These are phyloP conservation scores for Plecotus auritus DNA, from an alignment of 2,113 vertebrate species.

Conservation along the genomic window DNA sequence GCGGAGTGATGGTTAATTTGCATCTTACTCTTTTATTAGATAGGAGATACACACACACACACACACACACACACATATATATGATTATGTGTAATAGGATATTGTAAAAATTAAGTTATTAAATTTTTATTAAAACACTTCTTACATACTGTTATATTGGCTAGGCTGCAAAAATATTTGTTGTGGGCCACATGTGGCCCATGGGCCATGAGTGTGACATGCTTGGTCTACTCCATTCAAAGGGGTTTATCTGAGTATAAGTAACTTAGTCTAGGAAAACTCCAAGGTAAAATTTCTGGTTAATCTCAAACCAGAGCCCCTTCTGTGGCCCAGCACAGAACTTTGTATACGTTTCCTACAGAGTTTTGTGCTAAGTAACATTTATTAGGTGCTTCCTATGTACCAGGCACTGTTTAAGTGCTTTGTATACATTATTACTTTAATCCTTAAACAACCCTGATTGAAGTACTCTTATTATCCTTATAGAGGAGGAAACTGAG, in stretches of 20 bases:
- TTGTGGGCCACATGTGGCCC: too few species aligned
- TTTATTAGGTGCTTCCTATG: neutral
- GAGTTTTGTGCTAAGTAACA: neutral
- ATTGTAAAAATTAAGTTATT: too few species aligned
- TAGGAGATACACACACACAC: too few species aligned
- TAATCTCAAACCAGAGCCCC: neutral
- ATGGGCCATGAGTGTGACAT: too few species aligned
- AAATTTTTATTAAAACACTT: too few species aligned
- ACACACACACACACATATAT: too few species aligned
- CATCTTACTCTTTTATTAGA: too few species aligned
- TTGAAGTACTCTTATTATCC: neutral
- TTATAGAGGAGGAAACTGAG: neutral
- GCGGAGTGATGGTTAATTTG: too few species aligned
- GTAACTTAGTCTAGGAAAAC: slow-evolving; percentile 1
- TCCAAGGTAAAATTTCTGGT: neutral
- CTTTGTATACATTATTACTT: neutral
- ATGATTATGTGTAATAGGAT: too few species aligned
- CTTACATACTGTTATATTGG: too few species aligned
- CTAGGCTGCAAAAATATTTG: too few species aligned
- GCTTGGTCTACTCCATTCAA: neutral
- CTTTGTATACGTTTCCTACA: neutral
- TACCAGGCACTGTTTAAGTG: neutral
- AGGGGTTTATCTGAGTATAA: neutral
- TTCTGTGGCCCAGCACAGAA: neutral
- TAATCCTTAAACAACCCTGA: neutral